Evolutionary conservation across 1,140 invertebrate genomes (phyloP), one percentile per base, ranked within the genome.

Genomic region (Pachyrhynchus sulphureomaculatus): DNA sequence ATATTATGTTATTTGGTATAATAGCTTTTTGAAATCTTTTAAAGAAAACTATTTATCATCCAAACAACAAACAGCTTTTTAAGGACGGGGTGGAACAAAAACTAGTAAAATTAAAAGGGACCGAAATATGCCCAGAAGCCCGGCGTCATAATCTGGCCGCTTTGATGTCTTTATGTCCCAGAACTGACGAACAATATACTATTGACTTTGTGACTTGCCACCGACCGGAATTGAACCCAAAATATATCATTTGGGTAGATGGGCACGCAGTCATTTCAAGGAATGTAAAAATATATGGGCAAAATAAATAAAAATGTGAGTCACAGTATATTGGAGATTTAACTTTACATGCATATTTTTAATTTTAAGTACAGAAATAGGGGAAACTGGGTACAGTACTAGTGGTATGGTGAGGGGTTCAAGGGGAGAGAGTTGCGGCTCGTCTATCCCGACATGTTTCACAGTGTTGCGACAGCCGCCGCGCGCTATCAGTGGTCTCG

Each of bases 1-100:
- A 60, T 60, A 60, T 60, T 60, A 60, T 60, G 57, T 47, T 60
- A 48, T 60, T 36, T 10, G 33, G 18, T 17, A 60, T 60, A 60
- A 60, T 52, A 36, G 57, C 23, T 41, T 32, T 60, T 60, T 60
- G 57, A 24, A 44, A 29, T 52, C 57, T 32, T 23, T 42, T 52
- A 60, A 60, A 60, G 29, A 48, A 37, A 36, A 15, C 48, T 20
- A 60, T 60, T 60, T 52, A 60, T 60, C 57, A 60, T 26, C 21
- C 23, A 33, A 44, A 58, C 55, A 47, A 33, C 29, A 8, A 48
- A 57, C 54, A 47, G 54, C 54, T 51, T 44, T 42, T 45, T 36
- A 4, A 34, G 36, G 57, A 48, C 57, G 57, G 54, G 36, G 57
- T 33, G 57, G 57, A 53, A 58, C 55, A 58, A 58, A 58, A 57